Conservation (phyloP, 2,888 invertebrate species). For the Ryuthela nishihirai region DNA sequence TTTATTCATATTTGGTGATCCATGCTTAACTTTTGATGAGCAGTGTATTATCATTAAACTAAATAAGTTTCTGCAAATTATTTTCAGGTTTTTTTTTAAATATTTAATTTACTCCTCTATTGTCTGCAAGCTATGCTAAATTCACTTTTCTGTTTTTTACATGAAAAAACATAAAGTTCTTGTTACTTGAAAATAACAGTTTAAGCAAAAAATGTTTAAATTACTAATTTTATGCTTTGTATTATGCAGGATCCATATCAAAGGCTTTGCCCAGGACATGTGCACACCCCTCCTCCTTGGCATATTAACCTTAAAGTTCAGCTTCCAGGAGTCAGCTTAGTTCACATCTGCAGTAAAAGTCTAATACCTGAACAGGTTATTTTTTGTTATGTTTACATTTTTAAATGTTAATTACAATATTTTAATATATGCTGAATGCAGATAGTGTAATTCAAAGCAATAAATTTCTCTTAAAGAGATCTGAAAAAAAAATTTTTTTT, state of each 20-base stretch:
- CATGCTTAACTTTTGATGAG: no score
- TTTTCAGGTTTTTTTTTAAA: no score
- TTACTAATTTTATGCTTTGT: neutral
- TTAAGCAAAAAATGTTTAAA: neutral
- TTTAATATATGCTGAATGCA: neutral
- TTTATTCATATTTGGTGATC: no score
- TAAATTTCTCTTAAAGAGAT: no score
- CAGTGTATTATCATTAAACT: no score
- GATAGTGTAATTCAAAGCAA: no score
- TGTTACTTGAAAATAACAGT: neutral
- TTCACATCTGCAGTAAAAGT: slow-evolving; percentile 18
- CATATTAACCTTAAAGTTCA: slow-evolving; percentile 6
- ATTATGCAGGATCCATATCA: slow-evolving; percentile 8
- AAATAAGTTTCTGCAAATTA: no score
- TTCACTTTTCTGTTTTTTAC: no score
- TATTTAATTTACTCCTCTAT: no score
- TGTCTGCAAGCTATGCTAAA: no score
- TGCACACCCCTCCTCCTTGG: neutral
- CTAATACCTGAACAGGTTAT: neutral
- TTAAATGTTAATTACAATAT: neutral
- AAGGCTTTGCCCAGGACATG: slow-evolving; percentile 1
- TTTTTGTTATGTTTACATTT: neutral
- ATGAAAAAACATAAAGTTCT: no score
- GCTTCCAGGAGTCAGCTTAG: slow-evolving; percentile 22
- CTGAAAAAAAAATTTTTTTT: neutral